phyloP scores from a whole-genome alignment of 2,113 vertebrate genomes.

The Nycticorax nycticorax region DNA sequence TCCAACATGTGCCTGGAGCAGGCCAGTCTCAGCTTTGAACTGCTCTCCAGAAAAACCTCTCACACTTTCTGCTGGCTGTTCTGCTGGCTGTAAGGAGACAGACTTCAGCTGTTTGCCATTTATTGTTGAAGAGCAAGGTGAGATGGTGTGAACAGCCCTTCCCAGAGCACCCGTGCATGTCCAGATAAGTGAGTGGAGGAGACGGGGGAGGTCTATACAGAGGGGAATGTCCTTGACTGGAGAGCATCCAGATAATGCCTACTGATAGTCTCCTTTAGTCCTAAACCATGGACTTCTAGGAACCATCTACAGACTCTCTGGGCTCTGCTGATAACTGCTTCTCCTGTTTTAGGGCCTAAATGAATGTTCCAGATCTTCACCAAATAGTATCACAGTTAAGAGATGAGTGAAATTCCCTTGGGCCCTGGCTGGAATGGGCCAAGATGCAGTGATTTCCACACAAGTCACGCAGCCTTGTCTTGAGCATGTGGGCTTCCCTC shows the following conservation, averaged over 20 bases:
- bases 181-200: not conserved
- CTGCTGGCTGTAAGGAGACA: not conserved
- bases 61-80: fast-evolving
- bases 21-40: not conserved
- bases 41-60: not conserved
- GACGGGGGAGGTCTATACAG: not conserved
- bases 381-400: not conserved
- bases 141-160: not conserved
- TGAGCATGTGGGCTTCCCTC: not conserved
- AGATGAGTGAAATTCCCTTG: not conserved
- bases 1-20: not conserved
- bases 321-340: not conserved
- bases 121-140: not conserved
- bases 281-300: not conserved
- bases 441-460: not conserved
- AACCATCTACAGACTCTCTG: not conserved
- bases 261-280: no score
- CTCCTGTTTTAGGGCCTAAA: not conserved
- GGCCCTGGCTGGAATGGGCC: not conserved
- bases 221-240: not conserved
- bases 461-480: not conserved
- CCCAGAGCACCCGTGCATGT: not conserved
- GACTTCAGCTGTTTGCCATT: not conserved
- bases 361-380: not conserved
- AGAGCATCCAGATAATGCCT: not conserved